Percentiles rank a stretch among this genome's conserved stretches.
phyloP scores from a whole-genome alignment of 2,113 vertebrate genomes.

The Myocastor coypus region DNA sequence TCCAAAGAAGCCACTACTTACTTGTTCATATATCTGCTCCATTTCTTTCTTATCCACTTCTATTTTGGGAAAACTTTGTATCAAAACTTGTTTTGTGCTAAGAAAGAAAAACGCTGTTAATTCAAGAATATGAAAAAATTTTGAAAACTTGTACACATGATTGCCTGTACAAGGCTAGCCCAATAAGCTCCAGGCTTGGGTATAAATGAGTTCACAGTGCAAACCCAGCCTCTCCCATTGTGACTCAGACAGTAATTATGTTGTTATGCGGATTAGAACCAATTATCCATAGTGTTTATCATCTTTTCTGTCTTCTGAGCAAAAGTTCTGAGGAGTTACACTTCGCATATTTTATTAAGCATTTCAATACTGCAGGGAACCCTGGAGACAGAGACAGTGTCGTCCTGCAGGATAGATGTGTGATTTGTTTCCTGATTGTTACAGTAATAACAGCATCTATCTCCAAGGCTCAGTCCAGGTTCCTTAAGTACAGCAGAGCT shows the following conservation, averaged over 20 bases:
- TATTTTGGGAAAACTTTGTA: conserved; percentile 8
- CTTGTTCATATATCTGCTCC: background rate
- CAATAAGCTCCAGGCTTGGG: background rate
- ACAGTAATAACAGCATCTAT: background rate
- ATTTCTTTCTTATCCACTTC: background rate
- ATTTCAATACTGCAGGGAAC: background rate
- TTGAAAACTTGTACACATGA: background rate
- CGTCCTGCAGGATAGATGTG: background rate
- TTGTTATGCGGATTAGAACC: background rate
- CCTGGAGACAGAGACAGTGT: background rate
- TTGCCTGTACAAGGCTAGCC: background rate
- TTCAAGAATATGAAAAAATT: background rate
- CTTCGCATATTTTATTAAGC: background rate
- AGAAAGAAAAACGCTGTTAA: background rate
- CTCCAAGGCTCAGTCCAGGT: background rate
- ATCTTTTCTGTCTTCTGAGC: background rate
- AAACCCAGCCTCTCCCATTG: background rate
- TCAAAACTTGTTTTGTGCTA: background rate
- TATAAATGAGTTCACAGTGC: background rate
- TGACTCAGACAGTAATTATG: background rate
- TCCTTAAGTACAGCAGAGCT: background rate
- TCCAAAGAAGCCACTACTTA: background rate
- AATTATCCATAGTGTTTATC: background rate
- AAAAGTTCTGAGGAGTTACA: background rate
- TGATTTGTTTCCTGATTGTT: background rate